Evolutionary conservation across 2,113 vertebrate genomes (phyloP).

Genomic region (Syngnathus typhle): DNA sequence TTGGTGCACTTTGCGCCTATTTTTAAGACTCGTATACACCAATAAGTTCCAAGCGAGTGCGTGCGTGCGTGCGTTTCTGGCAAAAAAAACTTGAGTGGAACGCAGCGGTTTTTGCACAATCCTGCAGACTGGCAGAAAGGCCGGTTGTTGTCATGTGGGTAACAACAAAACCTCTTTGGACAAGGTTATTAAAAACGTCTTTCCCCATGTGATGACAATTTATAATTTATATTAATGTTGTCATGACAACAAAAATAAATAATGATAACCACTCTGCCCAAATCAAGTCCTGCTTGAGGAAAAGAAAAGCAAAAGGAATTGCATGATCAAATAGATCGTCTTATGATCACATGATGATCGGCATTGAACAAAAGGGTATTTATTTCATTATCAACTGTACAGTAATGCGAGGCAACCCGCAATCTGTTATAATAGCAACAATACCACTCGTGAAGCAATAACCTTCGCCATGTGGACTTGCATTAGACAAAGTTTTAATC

Average conservation of each 20-base stretch:
- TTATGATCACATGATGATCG: background rate
- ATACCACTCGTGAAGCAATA: background rate
- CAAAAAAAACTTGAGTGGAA: background rate
- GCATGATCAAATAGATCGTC: background rate
- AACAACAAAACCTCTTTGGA: background rate
- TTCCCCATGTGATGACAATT: no score
- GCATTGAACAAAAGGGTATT: background rate
- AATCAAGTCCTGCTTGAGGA: background rate
- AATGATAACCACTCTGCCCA: background rate
- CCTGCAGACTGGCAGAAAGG: conserved; percentile 7
- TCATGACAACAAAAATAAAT: no score
- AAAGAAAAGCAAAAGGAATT: background rate
- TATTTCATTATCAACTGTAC: background rate
- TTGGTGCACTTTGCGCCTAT: conserved; percentile 23
- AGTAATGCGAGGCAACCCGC: background rate
- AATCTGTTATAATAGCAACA: background rate
- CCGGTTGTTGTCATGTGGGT: conserved; percentile 1
- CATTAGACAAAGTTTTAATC: background rate
- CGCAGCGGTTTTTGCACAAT: background rate
- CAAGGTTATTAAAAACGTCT: background rate
- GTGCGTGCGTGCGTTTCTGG: background rate
- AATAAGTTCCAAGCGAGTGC: conserved; percentile 31
- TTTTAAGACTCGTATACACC: conserved; percentile 34
- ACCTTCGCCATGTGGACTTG: background rate
- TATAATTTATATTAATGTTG: no score